Evolutionary conservation across 2,113 vertebrate species (phyloP).

Genomic region (Gavialis gangeticus): DNA sequence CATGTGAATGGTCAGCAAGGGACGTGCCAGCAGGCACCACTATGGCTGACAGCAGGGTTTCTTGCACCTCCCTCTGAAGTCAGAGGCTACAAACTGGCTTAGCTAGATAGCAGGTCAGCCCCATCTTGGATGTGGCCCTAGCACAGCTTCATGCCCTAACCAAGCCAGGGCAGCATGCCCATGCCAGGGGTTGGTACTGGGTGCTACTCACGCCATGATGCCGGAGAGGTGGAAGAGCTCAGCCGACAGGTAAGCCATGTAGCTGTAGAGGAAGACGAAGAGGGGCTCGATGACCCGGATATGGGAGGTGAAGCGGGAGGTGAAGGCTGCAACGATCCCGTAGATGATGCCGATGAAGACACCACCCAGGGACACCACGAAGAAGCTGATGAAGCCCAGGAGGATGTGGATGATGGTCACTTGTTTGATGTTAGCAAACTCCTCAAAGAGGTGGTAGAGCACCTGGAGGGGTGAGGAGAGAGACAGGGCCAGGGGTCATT

Average conservation of each 20-base stretch:
- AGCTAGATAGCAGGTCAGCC: background rate
- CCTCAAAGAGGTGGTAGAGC: slow-evolving; percentile 97
- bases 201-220: slow-evolving; percentile 96
- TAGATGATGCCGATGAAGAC: slow-evolving; percentile 93
- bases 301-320: slow-evolving; percentile 95
- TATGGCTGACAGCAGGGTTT: background rate
- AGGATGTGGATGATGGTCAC: slow-evolving; percentile 86
- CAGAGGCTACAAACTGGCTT: background rate
- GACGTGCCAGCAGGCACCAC: background rate
- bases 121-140: no score
- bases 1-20: background rate
- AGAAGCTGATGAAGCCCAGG: slow-evolving; percentile 93
- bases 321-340: slow-evolving; percentile 93
- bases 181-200: no score
- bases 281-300: slow-evolving; percentile 97
- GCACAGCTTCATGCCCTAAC: background rate
- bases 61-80: background rate
- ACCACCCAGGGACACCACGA: slow-evolving; percentile 92
- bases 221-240: slow-evolving; percentile 98
- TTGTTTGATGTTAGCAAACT: slow-evolving; percentile 80
- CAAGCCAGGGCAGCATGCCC: background rate
- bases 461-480: slow-evolving; percentile 79
- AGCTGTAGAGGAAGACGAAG: slow-evolving; percentile 99
- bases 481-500: background rate
- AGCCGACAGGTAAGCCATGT: slow-evolving; percentile 96